phyloP scores from a whole-genome alignment of 2,888 invertebrate species.

The Eremobia ochroleuca region DNA sequence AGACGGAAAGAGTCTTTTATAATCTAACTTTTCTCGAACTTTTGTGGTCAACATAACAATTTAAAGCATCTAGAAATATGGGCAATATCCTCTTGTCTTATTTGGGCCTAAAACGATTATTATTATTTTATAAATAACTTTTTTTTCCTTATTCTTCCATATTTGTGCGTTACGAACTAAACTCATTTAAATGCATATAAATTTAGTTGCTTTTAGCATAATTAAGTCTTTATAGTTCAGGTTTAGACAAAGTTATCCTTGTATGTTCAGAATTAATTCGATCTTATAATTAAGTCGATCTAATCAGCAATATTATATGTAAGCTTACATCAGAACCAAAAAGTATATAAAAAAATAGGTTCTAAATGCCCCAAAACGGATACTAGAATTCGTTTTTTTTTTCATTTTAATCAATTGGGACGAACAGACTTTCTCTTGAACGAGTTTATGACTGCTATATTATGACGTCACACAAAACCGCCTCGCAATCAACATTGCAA shows the following conservation, averaged over 20 bases:
- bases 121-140: neutral
- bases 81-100: neutral
- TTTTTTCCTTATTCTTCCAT: neutral
- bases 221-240: constrained; percentile 30
- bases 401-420: constrained; percentile 42
- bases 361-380: constrained; percentile 12
- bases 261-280: neutral
- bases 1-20: neutral
- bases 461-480: constrained; percentile 33
- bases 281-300: neutral
- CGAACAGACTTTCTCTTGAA: constrained; percentile 54
- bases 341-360: neutral
- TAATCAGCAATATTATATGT: constrained; percentile 21
- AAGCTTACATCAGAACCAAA: constrained; percentile 12
- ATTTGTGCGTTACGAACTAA: neutral
- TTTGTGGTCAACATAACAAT: neutral
- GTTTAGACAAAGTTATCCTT: constrained; percentile 20
- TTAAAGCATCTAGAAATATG: neutral
- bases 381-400: constrained; percentile 15
- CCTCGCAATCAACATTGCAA: constrained; percentile 47
- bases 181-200: neutral
- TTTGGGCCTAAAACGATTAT: neutral
- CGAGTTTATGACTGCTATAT: constrained; percentile 24
- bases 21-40: neutral
- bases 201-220: constrained; percentile 12